Conservation (phyloP, 2,888 invertebrate species). For the Cremastinae sp. region DNA sequence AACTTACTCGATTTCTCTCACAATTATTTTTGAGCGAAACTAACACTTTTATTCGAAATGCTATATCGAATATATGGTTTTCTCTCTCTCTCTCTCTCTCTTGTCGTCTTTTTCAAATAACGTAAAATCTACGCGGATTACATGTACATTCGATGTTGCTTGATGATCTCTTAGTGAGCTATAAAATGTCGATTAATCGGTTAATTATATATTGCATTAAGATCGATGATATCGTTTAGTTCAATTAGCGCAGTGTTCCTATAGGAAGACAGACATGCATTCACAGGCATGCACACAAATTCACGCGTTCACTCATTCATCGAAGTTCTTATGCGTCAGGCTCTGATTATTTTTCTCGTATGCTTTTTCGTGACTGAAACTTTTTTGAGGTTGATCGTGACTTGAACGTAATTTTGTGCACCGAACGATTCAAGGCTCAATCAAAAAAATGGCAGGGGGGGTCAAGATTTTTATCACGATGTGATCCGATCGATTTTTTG, state of each 20-base stretch:
- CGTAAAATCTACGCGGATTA: conserved; percentile 43
- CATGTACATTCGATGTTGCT: conserved; percentile 58
- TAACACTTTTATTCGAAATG: conserved; percentile 47
- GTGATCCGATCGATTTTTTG: conserved; percentile 35
- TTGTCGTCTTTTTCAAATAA: conserved; percentile 32
- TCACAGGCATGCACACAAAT: conserved; percentile 20
- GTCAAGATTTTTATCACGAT: neutral
- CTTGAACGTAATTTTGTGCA: neutral
- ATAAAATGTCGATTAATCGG: conserved; percentile 53
- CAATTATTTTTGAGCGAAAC: conserved; percentile 36
- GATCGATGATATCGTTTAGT: conserved; percentile 42
- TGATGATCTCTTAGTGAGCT: conserved; percentile 47
- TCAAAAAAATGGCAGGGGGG: neutral
- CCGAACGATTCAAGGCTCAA: neutral
- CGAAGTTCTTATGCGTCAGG: conserved; percentile 10
- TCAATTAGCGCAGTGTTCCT: conserved; percentile 24
- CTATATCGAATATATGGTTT: conserved; percentile 42
- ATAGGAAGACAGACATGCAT: conserved; percentile 29
- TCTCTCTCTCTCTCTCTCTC: conserved; percentile 17
- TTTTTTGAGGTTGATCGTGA: neutral
- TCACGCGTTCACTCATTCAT: neutral
- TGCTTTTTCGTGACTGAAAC: too few species aligned
- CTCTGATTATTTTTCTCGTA: conserved; percentile 27
- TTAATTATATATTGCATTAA: conserved; percentile 51
- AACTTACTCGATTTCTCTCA: too few species aligned